Percentiles rank a stretch among this genome's conserved stretches.
Conservation (phyloP, 2,888 invertebrate genomes). For the Diloba caeruleocephala region DNA sequence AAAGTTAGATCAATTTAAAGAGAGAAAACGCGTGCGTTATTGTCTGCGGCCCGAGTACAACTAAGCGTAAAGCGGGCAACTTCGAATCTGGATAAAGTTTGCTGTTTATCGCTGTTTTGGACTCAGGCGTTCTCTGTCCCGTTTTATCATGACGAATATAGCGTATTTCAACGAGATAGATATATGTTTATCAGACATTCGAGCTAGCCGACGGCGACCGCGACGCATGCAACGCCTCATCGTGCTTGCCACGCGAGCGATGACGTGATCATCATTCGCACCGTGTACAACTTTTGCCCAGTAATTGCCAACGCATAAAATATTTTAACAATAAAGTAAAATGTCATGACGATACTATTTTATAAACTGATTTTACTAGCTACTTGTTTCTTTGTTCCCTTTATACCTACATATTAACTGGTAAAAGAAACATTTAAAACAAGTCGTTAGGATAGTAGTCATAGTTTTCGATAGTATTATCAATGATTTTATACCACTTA, state of each 20-base stretch:
- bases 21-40: constrained; percentile 64
- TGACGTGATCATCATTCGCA: constrained; percentile 75
- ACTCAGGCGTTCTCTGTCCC: constrained; percentile 34
- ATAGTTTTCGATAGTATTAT: no score
- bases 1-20: constrained; percentile 69
- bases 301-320: constrained; percentile 71
- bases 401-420: constrained; percentile 20
- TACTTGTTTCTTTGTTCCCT: constrained; percentile 36
- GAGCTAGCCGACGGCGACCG: constrained; percentile 62
- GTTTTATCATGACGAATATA: constrained; percentile 9
- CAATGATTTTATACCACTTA: no score
- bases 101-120: constrained; percentile 60
- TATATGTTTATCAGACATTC: constrained; percentile 52
- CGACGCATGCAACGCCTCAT: constrained; percentile 72
- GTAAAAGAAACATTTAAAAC: no score
- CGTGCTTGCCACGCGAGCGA: constrained; percentile 77
- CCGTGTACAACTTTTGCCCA: constrained; percentile 75
- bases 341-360: constrained; percentile 26
- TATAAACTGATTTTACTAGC: constrained; percentile 33
- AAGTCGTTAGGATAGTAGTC: no score
- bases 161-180: constrained; percentile 58
- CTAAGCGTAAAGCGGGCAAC: constrained; percentile 73
- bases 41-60: constrained; percentile 65
- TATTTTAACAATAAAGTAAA: constrained; percentile 47
- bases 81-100: constrained; percentile 78